A percentile compares a stretch with the other conserved stretches of the same genome.
phyloP scores from a whole-genome alignment of 2,797 vertebrate species.

The Iguana delicatissima region DNA sequence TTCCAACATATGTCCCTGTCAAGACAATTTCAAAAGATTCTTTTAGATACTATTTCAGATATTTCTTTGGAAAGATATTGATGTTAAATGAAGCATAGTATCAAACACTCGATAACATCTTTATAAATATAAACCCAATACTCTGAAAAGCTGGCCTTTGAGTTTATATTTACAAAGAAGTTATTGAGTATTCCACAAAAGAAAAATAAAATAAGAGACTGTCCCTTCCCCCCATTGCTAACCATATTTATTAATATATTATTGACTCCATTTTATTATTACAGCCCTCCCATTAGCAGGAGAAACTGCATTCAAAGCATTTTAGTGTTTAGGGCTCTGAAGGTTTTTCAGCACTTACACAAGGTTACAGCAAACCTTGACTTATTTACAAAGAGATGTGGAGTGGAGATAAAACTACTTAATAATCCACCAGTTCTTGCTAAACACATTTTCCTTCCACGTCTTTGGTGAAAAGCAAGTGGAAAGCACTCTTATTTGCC shows the following conservation, averaged over 20 bases:
- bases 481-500: conserved; percentile 47
- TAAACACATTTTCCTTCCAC: conserved; percentile 74
- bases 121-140: background rate
- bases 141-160: conserved; percentile 31
- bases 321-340: conserved; percentile 85
- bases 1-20: background rate
- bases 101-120: conserved; percentile 25
- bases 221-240: background rate
- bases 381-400: conserved; percentile 89
- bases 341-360: conserved; percentile 82
- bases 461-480: conserved; percentile 51
- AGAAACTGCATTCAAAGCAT: conserved; percentile 79
- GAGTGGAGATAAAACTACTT: conserved; percentile 80
- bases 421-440: conserved; percentile 79
- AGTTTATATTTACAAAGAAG: conserved; percentile 34
- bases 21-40: conserved; percentile 49
- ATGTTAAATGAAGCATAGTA: conserved; percentile 26
- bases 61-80: conserved; percentile 31
- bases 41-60: conserved; percentile 23
- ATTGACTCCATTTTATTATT: conserved; percentile 51
- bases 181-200: conserved; percentile 19
- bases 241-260: conserved; percentile 59
- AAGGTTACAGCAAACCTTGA: conserved; percentile 86
- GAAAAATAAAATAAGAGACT: conserved; percentile 35
- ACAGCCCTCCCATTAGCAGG: conserved; percentile 67